A percentile compares a stretch with the other conserved stretches of the same genome.
Evolutionary conservation across 2,113 vertebrate species (phyloP).

Genomic region (Tenrec ecaudatus): DNA sequence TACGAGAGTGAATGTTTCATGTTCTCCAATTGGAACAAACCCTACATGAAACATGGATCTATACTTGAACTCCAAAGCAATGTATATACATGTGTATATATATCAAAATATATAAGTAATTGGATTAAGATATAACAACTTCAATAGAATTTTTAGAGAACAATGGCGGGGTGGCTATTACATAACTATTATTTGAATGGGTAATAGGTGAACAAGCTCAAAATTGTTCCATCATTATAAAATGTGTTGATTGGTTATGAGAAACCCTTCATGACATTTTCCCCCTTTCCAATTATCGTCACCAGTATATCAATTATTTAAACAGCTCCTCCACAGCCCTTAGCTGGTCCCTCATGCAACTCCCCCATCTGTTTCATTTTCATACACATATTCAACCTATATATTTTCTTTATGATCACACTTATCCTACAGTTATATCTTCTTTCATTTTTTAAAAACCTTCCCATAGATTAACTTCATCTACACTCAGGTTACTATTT

Average conservation of each 20-base stretch:
- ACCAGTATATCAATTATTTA: constrained; percentile 4
- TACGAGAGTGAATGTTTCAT: constrained; percentile 8
- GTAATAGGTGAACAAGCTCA: constrained; percentile 55
- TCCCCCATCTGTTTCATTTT: constrained; percentile 3
- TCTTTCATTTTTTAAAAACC: neutral
- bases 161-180: constrained; percentile 33
- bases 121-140: constrained; percentile 41
- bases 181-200: constrained; percentile 64
- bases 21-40: constrained; percentile 1
- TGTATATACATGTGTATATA: neutral
- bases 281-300: constrained; percentile 44
- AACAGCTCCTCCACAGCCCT: neutral
- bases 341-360: neutral
- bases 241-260: constrained; percentile 51
- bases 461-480: neutral
- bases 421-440: constrained; percentile 43
- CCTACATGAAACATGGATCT: constrained; percentile 8
- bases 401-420: constrained; percentile 58
- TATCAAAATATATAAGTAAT: neutral
- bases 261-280: constrained; percentile 48
- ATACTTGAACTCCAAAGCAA: constrained; percentile 37
- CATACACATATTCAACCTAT: constrained; percentile 45
- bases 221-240: constrained; percentile 48
- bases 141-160: constrained; percentile 39
- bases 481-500: constrained; percentile 34